Evolutionary conservation across 2,797 vertebrate species (phyloP).

Genomic region (Allobates femoralis): DNA sequence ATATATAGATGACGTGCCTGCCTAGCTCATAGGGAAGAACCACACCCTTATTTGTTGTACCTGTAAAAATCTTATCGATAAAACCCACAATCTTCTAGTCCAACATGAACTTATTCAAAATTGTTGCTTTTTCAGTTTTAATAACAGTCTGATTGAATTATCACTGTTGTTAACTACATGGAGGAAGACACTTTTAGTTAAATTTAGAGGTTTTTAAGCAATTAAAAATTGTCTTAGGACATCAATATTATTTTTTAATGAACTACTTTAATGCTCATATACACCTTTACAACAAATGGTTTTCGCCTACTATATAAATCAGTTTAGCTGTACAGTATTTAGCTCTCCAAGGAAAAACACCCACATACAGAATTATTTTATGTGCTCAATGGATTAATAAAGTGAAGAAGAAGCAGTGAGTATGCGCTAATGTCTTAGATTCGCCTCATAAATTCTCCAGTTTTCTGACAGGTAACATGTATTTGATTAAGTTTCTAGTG

Average conservation of each 20-base stretch:
- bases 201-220: neutral
- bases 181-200: neutral
- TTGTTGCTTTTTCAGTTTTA: neutral
- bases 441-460: slow-evolving; percentile 57
- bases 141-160: neutral
- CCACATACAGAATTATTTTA: neutral
- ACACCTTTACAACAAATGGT: neutral
- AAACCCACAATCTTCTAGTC: too few species aligned
- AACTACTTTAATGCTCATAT: slow-evolving; percentile 10
- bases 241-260: neutral
- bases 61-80: too few species aligned
- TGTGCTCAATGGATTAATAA: slow-evolving; percentile 43
- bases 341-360: neutral
- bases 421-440: slow-evolving; percentile 52
- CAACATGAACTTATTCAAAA: neutral
- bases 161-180: neutral
- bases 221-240: neutral
- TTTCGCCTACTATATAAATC: neutral
- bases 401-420: slow-evolving; percentile 42
- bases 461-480: slow-evolving; percentile 57
- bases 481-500: slow-evolving; percentile 58
- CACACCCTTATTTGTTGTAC: too few species aligned
- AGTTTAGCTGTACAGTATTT: neutral
- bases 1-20: too few species aligned
- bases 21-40: too few species aligned